Evolutionary conservation across 2,113 vertebrate genomes (phyloP).

Genomic region (Ptychochromis oligacanthus): DNA sequence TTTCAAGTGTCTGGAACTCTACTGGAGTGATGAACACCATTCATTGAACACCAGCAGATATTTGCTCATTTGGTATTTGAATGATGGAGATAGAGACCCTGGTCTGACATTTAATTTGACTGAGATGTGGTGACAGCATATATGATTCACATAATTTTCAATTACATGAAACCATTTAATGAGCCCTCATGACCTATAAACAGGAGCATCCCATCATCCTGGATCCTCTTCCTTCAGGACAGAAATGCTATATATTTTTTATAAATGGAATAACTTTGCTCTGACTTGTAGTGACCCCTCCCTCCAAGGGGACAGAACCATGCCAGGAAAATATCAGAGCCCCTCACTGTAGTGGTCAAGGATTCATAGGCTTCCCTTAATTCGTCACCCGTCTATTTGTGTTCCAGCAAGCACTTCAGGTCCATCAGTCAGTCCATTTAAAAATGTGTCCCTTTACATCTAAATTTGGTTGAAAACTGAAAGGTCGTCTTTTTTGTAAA

Average conservation of each 20-base stretch:
- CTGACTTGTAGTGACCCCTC: too few species aligned
- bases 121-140: not conserved
- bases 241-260: not conserved
- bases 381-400: not conserved
- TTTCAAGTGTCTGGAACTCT: not conserved
- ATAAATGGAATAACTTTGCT: not conserved
- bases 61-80: not conserved
- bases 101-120: not conserved
- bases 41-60: too few species aligned
- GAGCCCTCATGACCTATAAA: rapidly evolving
- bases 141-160: not conserved
- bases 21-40: not conserved
- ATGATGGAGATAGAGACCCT: rapidly evolving
- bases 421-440: rapidly evolving
- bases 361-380: too few species aligned
- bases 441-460: rapidly evolving
- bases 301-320: not conserved
- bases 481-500: not conserved
- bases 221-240: not conserved
- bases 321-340: not conserved
- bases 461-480: not conserved
- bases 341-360: not conserved
- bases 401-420: not conserved
- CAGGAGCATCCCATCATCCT: rapidly evolving
- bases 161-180: too few species aligned